Percentiles rank a stretch among this genome's conserved stretches.
These are phyloP conservation scores for Hystrix cristata DNA, from an alignment of 2,113 vertebrate species.

Conservation along the genomic window DNA sequence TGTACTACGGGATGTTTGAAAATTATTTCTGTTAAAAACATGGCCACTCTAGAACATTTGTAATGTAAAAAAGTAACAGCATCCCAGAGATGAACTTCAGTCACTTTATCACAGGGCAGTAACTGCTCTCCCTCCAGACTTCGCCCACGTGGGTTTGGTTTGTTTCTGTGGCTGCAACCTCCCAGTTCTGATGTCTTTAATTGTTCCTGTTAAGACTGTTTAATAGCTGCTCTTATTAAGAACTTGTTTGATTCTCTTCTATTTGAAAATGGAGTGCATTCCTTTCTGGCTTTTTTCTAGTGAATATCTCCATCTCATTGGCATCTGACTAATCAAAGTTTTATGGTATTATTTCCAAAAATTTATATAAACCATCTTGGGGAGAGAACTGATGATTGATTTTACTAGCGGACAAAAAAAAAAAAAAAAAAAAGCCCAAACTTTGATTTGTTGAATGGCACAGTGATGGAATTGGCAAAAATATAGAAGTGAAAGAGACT, in stretches of 20 bases:
- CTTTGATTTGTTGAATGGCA: neutral
- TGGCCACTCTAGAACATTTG: neutral
- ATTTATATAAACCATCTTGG: neutral
- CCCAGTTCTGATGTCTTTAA: fast-evolving
- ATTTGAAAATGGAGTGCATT: neutral
- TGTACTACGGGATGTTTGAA: neutral
- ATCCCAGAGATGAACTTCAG: neutral
- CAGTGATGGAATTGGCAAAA: neutral
- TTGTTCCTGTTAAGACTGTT: fast-evolving
- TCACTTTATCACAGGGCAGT: fast-evolving
- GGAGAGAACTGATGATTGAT: fast-evolving
- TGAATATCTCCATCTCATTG: neutral
- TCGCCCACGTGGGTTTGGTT: fast-evolving
- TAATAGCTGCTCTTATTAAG: fast-evolving
- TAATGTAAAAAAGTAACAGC: no score
- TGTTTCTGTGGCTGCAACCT: fast-evolving
- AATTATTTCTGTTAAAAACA: neutral
- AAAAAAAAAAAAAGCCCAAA: neutral
- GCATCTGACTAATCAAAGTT: neutral
- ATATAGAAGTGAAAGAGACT: neutral
- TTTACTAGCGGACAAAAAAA: no score
- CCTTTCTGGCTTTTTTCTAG: neutral
- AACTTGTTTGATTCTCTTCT: neutral
- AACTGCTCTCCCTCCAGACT: no score
- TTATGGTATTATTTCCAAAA: neutral